These are phyloP conservation scores for Bovichtus variegatus DNA, from an alignment of 2,797 vertebrate genomes.

Conservation along the genomic window DNA sequence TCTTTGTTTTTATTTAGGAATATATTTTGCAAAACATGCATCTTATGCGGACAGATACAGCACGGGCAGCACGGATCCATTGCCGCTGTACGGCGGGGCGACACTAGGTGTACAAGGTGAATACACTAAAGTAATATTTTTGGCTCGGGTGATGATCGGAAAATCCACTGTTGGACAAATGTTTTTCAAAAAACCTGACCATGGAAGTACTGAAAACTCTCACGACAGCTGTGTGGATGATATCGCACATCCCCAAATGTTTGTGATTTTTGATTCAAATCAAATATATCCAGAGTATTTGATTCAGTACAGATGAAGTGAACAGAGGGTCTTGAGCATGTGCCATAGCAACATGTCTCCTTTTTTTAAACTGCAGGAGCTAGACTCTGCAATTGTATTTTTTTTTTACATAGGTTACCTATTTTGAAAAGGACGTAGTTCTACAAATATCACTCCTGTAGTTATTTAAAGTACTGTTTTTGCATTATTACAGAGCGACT, in stretches of 20 bases:
- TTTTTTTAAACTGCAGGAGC: not conserved
- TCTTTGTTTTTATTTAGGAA: slow-evolving; percentile 79
- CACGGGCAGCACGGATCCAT: slow-evolving; percentile 53
- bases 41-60: slow-evolving; percentile 85
- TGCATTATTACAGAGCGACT: not conserved
- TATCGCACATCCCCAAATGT: slow-evolving; percentile 83
- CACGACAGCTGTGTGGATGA: slow-evolving; percentile 91
- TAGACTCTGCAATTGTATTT: not conserved
- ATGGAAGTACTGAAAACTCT: slow-evolving; percentile 80
- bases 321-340: not conserved
- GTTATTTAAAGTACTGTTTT: not conserved
- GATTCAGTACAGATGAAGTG: slow-evolving; percentile 85
- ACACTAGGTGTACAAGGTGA: slow-evolving; percentile 46
- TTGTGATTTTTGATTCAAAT: slow-evolving; percentile 91
- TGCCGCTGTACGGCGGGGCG: slow-evolving; percentile 80
- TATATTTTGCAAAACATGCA: slow-evolving; percentile 90
- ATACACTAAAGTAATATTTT: slow-evolving; percentile 85
- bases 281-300: slow-evolving; percentile 94
- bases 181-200: slow-evolving; percentile 84
- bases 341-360: not conserved
- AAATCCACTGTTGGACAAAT: slow-evolving; percentile 78
- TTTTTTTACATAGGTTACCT: not conserved
- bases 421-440: not conserved
- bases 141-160: slow-evolving; percentile 90
- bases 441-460: not conserved